These are phyloP conservation scores for Neodon shergylaensis DNA, from an alignment of 2,113 vertebrate species.

Conservation along the genomic window DNA sequence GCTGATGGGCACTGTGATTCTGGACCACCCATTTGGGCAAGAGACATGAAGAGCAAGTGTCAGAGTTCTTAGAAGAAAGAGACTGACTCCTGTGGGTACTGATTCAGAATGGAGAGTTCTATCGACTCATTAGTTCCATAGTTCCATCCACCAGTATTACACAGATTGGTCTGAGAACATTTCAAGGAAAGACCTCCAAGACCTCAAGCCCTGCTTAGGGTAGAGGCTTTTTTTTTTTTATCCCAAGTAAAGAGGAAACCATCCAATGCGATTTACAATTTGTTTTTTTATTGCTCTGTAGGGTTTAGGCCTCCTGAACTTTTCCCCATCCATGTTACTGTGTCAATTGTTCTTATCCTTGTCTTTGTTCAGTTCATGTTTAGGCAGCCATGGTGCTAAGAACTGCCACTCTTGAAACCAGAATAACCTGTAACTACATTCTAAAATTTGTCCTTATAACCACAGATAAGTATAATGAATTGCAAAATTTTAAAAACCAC, in stretches of 20 bases:
- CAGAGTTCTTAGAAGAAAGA: neutral
- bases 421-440: neutral
- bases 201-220: neutral
- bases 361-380: neutral
- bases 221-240: neutral
- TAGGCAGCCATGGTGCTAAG: neutral
- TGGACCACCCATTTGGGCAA: rapidly evolving
- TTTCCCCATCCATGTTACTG: neutral
- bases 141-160: neutral
- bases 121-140: neutral
- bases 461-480: neutral
- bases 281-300: neutral
- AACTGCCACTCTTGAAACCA: neutral
- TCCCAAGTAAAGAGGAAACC: neutral
- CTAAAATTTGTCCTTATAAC: neutral
- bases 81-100: rapidly evolving
- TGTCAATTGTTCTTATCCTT: neutral
- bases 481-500: constrained; percentile 8
- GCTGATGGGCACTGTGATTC: neutral
- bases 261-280: neutral
- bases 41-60: too few species aligned
- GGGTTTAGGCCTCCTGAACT: neutral
- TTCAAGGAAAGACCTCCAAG: neutral
- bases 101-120: neutral
- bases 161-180: neutral